Evolutionary conservation across 2,888 invertebrate species (phyloP).

Genomic region (Gastrophysa polygoni): DNA sequence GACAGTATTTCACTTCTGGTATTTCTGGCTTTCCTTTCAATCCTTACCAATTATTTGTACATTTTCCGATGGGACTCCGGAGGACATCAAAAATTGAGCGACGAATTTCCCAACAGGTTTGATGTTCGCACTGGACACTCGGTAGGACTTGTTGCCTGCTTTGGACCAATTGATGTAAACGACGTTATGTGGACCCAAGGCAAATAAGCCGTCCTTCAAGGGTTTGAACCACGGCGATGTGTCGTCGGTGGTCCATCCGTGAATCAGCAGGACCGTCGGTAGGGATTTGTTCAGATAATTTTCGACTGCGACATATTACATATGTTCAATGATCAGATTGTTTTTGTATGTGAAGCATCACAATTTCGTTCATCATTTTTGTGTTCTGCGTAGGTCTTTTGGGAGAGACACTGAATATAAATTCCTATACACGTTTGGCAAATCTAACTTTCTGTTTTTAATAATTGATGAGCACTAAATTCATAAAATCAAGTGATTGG

Average conservation of each 20-base stretch:
- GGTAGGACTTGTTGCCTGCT: slow-evolving; percentile 44
- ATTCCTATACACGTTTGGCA: too few relatives aligned
- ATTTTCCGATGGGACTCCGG: slow-evolving; percentile 50
- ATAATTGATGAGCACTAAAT: too few relatives aligned
- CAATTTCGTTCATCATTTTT: too few relatives aligned
- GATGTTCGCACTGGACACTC: slow-evolving; percentile 57
- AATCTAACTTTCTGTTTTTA: too few relatives aligned
- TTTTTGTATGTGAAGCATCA: too few relatives aligned
- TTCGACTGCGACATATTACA: slow-evolving; percentile 14
- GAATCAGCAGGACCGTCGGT: slow-evolving; percentile 58
- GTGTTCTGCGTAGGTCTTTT: too few relatives aligned
- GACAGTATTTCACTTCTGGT: too few relatives aligned
- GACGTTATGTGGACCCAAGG: slow-evolving; percentile 56
- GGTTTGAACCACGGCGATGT: slow-evolving; percentile 48
- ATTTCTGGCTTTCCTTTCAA: not conserved
- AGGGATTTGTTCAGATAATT: slow-evolving; percentile 31
- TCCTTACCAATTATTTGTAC: slow-evolving; percentile 59
- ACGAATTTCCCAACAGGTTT: slow-evolving; percentile 57
- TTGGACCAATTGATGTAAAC: slow-evolving; percentile 58
- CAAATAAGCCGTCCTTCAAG: slow-evolving; percentile 56
- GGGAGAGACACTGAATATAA: too few relatives aligned
- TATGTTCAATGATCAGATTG: too few relatives aligned
- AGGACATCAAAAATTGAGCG: slow-evolving; percentile 51
- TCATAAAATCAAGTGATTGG: too few relatives aligned
- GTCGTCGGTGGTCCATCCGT: slow-evolving; percentile 61